Conservation (phyloP, 64 coral and sea anemone genomes). For the Pachyseris speciosa region DNA sequence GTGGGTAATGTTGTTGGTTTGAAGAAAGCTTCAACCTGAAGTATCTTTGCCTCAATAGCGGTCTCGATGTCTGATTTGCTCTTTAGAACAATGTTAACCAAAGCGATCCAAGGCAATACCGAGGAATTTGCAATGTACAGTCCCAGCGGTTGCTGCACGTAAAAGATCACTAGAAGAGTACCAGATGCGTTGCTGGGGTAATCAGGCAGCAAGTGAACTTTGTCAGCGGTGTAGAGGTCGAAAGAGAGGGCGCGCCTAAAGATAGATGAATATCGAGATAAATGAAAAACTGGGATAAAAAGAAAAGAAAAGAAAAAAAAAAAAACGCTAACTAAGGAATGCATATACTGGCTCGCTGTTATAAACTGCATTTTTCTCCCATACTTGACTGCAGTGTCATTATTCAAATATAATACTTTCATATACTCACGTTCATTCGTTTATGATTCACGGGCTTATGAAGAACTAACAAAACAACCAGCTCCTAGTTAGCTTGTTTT, state of each 20-base stretch:
- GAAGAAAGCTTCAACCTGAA: background rate
- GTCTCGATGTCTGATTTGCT: background rate
- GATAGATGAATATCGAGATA: too few species aligned
- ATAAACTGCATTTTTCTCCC: too few species aligned
- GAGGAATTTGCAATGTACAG: background rate
- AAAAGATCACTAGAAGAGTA: constrained; percentile 2
- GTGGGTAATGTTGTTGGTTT: background rate
- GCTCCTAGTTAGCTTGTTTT: too few species aligned
- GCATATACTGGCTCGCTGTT: too few species aligned
- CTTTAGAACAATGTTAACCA: background rate
- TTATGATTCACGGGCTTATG: too few species aligned
- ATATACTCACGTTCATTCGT: too few species aligned
- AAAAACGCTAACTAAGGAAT: background rate
- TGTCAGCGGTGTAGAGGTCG: constrained; percentile 10
- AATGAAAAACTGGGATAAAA: too few species aligned
- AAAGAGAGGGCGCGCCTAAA: background rate
- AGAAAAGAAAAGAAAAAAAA: background rate
- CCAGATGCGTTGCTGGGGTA: constrained; percentile 28
- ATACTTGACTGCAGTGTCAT: too few species aligned
- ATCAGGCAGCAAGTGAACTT: constrained; percentile 44
- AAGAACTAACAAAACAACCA: too few species aligned
- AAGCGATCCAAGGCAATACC: background rate
- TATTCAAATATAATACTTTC: too few species aligned
- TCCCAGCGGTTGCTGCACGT: constrained; percentile 8
- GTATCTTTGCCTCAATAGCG: constrained; percentile 8